A percentile compares a stretch with the other conserved stretches of the same genome.
Evolutionary conservation across 2,888 invertebrate genomes (phyloP).

Genomic region (Cosmorhoe ocellata): DNA sequence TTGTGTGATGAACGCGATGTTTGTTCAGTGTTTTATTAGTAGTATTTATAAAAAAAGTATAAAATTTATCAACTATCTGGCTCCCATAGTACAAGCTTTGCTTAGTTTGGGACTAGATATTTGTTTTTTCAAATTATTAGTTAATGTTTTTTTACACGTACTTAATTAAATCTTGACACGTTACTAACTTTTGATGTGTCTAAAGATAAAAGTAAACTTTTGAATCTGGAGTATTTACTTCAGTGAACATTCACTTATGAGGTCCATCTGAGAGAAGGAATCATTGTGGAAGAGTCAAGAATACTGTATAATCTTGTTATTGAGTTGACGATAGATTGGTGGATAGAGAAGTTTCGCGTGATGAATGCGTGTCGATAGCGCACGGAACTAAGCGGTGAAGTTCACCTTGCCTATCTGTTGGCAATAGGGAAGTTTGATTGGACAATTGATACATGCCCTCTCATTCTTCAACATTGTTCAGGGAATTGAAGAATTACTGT

Average conservation of each 20-base stretch:
- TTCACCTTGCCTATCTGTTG: conserved; percentile 14
- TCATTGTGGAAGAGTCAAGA: not conserved
- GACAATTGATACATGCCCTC: conserved; percentile 11
- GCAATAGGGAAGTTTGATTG: conserved; percentile 17
- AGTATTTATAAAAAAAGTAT: too few relatives aligned
- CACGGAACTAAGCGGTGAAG: conserved; percentile 4
- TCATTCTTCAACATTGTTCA: conserved; percentile 2
- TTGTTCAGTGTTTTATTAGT: too few relatives aligned
- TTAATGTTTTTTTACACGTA: too few relatives aligned
- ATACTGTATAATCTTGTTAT: not conserved
- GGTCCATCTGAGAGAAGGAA: not conserved
- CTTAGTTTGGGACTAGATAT: too few relatives aligned
- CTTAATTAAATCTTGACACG: too few relatives aligned
- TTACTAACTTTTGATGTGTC: too few relatives aligned
- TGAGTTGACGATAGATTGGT: conserved; percentile 8
- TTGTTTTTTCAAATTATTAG: too few relatives aligned
- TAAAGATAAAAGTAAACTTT: conserved; percentile 3
- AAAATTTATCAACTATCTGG: too few relatives aligned
- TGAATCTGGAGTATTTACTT: not conserved
- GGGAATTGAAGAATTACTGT: conserved; percentile 1
- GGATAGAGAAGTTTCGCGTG: conserved; percentile 2
- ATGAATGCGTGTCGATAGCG: conserved; percentile 13
- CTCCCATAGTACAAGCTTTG: too few relatives aligned
- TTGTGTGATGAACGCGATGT: too few relatives aligned
- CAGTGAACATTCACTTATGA: too few relatives aligned